Percentiles rank a stretch among this genome's conserved stretches.
These are phyloP conservation scores for Phaethon lepturus DNA, from an alignment of 2,113 vertebrate genomes.

Conservation along the genomic window DNA sequence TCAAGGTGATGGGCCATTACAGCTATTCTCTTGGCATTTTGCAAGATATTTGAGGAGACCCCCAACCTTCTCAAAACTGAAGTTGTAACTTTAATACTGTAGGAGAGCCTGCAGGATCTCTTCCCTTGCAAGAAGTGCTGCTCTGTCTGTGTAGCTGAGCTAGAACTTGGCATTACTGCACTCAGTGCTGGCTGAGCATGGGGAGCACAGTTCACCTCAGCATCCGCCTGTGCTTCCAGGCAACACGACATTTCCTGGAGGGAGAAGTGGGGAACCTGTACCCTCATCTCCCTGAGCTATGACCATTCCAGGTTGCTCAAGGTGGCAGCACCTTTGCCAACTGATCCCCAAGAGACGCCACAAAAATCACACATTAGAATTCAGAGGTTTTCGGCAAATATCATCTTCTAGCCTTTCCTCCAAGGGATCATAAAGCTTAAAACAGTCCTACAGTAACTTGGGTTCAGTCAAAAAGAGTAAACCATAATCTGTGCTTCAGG, in stretches of 20 bases:
- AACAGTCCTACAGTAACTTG: not conserved
- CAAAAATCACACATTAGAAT: not conserved
- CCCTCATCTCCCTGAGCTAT: not conserved
- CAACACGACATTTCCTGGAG: not conserved
- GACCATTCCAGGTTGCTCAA: not conserved
- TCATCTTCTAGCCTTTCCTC: not conserved
- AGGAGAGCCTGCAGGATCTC: not conserved
- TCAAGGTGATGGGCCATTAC: not conserved
- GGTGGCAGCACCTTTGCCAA: not conserved
- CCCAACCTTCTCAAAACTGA: not conserved
- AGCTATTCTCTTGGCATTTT: not conserved
- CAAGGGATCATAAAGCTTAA: not conserved
- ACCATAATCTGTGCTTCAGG: not conserved
- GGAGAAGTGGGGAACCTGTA: not conserved
- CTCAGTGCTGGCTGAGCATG: rapidly evolving
- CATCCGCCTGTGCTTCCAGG: not conserved
- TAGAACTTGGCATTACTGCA: not conserved
- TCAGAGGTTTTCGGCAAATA: not conserved
- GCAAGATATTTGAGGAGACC: not conserved
- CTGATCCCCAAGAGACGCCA: not conserved
- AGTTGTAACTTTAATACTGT: not conserved
- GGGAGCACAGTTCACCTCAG: not conserved
- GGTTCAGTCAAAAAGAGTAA: not conserved
- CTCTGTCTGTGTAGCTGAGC: not conserved
- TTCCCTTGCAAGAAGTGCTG: not conserved